Base-by-base conservation (phyloP, 2,888 invertebrate genomes). In the Eurytoma adleriae region DNA sequence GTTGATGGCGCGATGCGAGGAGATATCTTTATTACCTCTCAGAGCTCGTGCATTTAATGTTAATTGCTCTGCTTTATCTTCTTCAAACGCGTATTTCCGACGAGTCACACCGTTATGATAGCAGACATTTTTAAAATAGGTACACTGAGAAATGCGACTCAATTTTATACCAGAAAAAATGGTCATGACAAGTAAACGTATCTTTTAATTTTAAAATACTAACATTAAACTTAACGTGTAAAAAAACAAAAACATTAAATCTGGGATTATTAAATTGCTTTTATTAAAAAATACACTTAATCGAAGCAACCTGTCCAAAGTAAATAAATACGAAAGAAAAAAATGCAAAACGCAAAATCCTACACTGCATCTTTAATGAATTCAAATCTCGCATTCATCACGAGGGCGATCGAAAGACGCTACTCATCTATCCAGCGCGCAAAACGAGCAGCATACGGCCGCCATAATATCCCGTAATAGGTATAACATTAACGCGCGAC, bases 21-120 rank as follows among this genome's bases (percentile, higher is more conserved):
- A 83, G 83, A 85, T 90, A 90, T 90, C 90, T 90, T 90, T 90
- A 90, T 90, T 89, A 86, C 89, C 86, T 85, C 83, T 87, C 83
- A 81, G 85, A 84, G 83, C 80, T 85, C 85, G 84, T 84, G 85
- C 85, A 86, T 86, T 69, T 86, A 85, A 89, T 88, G 87, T 89
- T 89, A 89, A 90, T 90, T 89, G 88, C 87, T 86, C 85, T 18
- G 54, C 87, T 89, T 89, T 90, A 90, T 90, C 90, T 87, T 86
- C 85, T 85, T 87, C 86, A 87, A 87, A 87, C 86, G 85, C 77
- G 84, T 85, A 24, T 70, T 24, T 67, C 64, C 72, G 80, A 73
- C 68, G 64, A 20, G 30, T 14, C n/a, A 27, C 30, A 18, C 5
- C 4, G 27, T 40, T 40, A 40, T 40, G 40, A 40, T 40, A 40